Conservation (phyloP, 64 coral and sea anemone species). For the Porites lutea region DNA sequence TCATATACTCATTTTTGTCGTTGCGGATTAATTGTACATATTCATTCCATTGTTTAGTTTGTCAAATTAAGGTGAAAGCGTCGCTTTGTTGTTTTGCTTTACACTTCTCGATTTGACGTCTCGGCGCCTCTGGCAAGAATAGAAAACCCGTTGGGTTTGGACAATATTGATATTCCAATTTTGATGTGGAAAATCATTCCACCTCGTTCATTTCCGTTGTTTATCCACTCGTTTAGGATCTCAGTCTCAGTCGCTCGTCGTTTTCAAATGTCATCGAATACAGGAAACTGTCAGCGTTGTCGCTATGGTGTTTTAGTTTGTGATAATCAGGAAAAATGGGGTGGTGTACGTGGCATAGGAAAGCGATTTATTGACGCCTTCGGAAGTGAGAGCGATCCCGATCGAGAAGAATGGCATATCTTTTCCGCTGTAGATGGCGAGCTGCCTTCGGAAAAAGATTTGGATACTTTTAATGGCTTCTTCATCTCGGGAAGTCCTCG, state of each 20-base stretch:
- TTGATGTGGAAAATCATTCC: conserved; percentile 24
- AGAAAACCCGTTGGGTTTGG: neutral
- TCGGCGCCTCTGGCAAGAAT: neutral
- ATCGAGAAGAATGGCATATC: conserved; percentile 12
- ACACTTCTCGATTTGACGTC: neutral
- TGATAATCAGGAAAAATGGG: conserved; percentile 56
- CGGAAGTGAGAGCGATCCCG: conserved; percentile 4
- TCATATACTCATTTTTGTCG: neutral
- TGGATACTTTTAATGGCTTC: conserved; percentile 53
- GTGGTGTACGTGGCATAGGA: neutral
- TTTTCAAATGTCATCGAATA: conserved; percentile 14
- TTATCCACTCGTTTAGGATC: neutral
- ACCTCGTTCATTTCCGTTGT: conserved; percentile 46
- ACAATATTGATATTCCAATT: conserved; percentile 27
- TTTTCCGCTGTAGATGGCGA: conserved; percentile 39
- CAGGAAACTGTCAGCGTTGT: conserved; percentile 24
- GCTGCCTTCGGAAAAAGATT: conserved; percentile 11
- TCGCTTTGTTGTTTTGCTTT: conserved; percentile 37
- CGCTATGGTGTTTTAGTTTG: conserved; percentile 51
- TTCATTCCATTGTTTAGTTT: conserved; percentile 29
- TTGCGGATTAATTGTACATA: conserved; percentile 14
- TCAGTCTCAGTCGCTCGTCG: neutral
- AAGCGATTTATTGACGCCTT: conserved; percentile 20
- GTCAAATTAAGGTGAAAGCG: conserved; percentile 6
- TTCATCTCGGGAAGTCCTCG: conserved; percentile 37